Base-by-base conservation (phyloP, 1,140 invertebrate genomes). In the Hetaerina americana region DNA sequence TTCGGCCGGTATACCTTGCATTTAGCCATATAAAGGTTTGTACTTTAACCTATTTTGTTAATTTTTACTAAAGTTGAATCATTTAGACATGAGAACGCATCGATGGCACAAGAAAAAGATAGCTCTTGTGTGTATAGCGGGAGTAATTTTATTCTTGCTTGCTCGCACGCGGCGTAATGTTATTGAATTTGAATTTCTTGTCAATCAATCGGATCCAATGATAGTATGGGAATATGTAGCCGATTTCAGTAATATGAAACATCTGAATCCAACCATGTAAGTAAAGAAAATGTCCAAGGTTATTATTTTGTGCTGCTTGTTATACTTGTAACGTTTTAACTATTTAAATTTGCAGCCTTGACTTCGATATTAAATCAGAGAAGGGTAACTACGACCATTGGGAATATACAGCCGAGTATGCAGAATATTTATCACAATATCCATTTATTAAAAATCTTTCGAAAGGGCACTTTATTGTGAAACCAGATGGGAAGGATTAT, bases 261-360 rank as follows among this genome's bases (percentile, higher is more conserved):
- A 84, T 73, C 79, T 91, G 40, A 90, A 90, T 81, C 89, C 89
- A 12, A 87, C 88, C 25, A 88, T 91, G 89, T 90, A 80, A 85
- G 86, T 83, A 75, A 70, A 22, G 71, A 24, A 49, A 22, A 26
- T 69, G 67, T 29, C 40, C 22, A 49, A 40, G 28, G 66, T 29
- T 66, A 66, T 66, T 71, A 40, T 72, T 76, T 26, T 29, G 15
- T 66, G 73, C 70, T 26, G 40, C 22, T 26, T 49, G 29, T 25
- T 22, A 6, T 29, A 27, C 70, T 66, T 70, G 1, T 25, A 5
- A 18, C 27, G 8, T 24, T 31, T 24, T 0, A 27, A 68, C 67
- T 40, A 67, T 69, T 74, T 72, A 74, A 70, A 74, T 72, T 78
- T 81, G 70, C 74, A 89, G 88, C 76, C 79, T 83, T 2, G 82